Conservation (phyloP, 1,140 invertebrate genomes). For the Megalonaias nervosa region DNA sequence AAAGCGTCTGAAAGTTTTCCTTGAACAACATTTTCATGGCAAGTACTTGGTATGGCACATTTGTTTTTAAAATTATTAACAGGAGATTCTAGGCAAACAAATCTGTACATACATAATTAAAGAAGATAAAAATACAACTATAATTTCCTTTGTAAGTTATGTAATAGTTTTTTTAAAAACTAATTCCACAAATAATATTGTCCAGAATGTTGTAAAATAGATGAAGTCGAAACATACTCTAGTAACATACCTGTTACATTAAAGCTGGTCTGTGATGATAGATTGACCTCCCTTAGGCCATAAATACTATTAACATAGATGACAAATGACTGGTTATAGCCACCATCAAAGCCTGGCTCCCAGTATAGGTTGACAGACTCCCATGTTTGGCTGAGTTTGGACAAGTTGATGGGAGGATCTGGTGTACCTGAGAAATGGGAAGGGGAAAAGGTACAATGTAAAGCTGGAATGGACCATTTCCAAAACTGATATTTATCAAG, state of each 20-base stretch:
- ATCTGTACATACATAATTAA: conserved; percentile 1
- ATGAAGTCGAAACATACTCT: not conserved
- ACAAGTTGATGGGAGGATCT: conserved; percentile 45
- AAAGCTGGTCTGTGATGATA: conserved; percentile 20
- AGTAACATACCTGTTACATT: conserved; percentile 48
- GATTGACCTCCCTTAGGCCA: conserved; percentile 27
- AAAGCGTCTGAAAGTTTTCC: too few species aligned
- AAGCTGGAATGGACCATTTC: too few species aligned
- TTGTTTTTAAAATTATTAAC: too few species aligned
- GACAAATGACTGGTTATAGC: conserved; percentile 51
- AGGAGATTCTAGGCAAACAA: not conserved
- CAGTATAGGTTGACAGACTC: conserved; percentile 55
- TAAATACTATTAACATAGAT: conserved; percentile 18
- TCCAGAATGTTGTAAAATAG: not conserved
- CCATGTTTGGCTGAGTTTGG: conserved; percentile 40
- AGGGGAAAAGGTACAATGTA: not conserved
- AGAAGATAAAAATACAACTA: not conserved
- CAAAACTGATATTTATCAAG: too few species aligned
- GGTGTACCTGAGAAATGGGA: conserved; percentile 42
- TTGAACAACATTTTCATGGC: too few species aligned
- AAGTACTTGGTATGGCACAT: too few species aligned
- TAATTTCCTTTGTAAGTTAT: not conserved
- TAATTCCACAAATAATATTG: conserved; percentile 14
- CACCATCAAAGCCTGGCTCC: conserved; percentile 58
- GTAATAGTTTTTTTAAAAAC: not conserved